Evolutionary conservation across 2,113 vertebrate genomes (phyloP).

Genomic region (Strix uralensis): DNA sequence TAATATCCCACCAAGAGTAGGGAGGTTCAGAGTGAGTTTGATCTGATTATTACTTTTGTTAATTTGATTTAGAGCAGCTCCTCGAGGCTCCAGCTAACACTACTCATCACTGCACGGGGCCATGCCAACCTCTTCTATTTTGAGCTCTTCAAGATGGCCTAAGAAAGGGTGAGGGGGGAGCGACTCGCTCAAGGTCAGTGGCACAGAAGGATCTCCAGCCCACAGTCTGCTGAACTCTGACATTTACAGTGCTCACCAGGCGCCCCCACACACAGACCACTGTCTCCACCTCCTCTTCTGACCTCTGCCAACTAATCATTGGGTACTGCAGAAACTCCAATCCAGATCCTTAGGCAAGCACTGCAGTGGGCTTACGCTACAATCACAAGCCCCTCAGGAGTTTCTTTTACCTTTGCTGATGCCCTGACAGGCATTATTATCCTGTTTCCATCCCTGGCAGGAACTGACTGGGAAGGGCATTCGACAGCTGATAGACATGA

Average conservation of each 20-base stretch:
- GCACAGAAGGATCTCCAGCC: background rate
- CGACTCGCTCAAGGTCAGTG: background rate
- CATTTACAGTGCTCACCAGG: background rate
- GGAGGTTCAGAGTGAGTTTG: background rate
- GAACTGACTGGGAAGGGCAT: background rate
- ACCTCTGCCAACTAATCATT: background rate
- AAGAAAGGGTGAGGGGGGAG: background rate
- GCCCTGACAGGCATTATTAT: background rate
- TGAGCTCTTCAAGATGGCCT: background rate
- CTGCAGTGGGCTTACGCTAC: background rate
- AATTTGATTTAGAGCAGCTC: background rate
- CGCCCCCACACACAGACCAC: fast-evolving
- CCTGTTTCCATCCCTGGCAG: background rate
- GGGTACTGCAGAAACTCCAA: background rate
- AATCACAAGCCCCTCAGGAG: background rate
- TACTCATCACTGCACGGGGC: background rate
- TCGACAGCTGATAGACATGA: background rate
- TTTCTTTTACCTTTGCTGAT: background rate
- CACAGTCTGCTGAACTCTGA: background rate
- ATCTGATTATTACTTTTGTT: background rate
- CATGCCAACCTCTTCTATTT: background rate
- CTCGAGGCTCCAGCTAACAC: background rate
- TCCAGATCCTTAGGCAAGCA: background rate
- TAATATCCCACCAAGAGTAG: background rate
- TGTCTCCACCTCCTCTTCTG: background rate